Base-by-base conservation (phyloP, 2,797 vertebrate species). In the Tolypeutes matacus region DNA sequence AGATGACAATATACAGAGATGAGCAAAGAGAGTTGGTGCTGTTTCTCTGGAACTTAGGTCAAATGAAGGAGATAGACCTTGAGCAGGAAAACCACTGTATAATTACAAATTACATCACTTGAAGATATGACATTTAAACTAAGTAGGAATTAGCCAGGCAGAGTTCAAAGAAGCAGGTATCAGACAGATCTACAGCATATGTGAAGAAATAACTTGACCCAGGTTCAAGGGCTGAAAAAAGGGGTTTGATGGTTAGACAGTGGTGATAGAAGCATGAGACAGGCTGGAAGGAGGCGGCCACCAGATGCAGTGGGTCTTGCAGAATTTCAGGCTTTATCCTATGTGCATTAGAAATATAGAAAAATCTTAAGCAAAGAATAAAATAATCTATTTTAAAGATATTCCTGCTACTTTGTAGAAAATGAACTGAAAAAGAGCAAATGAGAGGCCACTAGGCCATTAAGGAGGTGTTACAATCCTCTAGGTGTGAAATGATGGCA, bases 311-410 rank as follows among this genome's bases (percentile, higher is more conserved):
- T 53, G 31, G 15, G 25, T 53, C 62, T 34, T 27, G n/a, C 9
- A 67, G 46, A 69, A 58, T 67, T 72, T 82, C 29, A 73, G 21
- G 25, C 58, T 83, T 90, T 67, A 10, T 36, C 58, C 53, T 60
- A 14, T 93, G 21, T 65, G 7, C 7, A 36, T 8, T 49, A n/a
- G 56, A 92, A 34, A 15, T 36, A 70, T 0, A 49, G 29, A 83
- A 95, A 75, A 46, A 81, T 49, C 51, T 42, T 80, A 88, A 88
- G 77, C 51, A 73, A 49, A 86, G 62, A 53, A 58, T 42, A 69
- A 25, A 85, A 51, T 80, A 93, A 95, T 95, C 95, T 96, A 82
- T 86, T 85, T 93, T 83, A 89, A 94, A 94, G 49, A 73, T 89
- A 75, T 90, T 87, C 58, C 92, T 70, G 29, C 69, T 92, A 29